Evolutionary conservation across 2,797 vertebrate species (phyloP), one percentile per base, ranked within the genome.

Genomic region (Fringilla coelebs): DNA sequence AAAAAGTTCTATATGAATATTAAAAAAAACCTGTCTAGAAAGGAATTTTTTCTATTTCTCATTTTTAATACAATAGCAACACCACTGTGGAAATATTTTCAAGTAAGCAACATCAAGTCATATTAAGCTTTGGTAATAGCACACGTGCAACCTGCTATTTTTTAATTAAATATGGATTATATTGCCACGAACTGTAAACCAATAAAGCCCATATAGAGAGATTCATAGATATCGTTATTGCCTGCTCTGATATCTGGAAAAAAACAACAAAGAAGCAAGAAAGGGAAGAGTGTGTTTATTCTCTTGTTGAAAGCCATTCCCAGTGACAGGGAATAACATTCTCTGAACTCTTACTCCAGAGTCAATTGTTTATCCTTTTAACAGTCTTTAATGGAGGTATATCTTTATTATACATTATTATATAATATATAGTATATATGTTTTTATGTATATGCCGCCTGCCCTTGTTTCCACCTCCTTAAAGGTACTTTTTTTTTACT

Each of bases 401-500:
- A 61, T 10, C 48, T 88, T 36, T 21, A 9, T 41, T 36, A 15
- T 18, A 12, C 1, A 25, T 31, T 6, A 25, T 31, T 8, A 9
- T 20, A 43, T 25, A 25, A 20, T 24, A 43, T 28, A 38, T 32
- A 10, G 13, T 17, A n/a, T 52, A 12, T 17, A 4, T 10, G 28
- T 15, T 4, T 15, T 22, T 49, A 24, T 49, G 24, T 2, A 28
- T 38, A n/a, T 2, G 24, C 1, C 4, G 5, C 6, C 5, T 66
- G 7, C 18, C 6, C 5, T 43, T 36, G 5, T 51, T 66, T 67
- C 22, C 15, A 36, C 22, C 12, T 51, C 8, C 8, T 58, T 15
- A 74, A 51, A 36, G 45, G 8, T 19, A 10, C 7, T 22, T n/a
- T 57, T 49, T 49, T 66, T 67, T 43, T 17, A 32, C 6, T 51